Evolutionary conservation across 2,113 vertebrate genomes (phyloP).

Genomic region (Oxyruncus cristatus): DNA sequence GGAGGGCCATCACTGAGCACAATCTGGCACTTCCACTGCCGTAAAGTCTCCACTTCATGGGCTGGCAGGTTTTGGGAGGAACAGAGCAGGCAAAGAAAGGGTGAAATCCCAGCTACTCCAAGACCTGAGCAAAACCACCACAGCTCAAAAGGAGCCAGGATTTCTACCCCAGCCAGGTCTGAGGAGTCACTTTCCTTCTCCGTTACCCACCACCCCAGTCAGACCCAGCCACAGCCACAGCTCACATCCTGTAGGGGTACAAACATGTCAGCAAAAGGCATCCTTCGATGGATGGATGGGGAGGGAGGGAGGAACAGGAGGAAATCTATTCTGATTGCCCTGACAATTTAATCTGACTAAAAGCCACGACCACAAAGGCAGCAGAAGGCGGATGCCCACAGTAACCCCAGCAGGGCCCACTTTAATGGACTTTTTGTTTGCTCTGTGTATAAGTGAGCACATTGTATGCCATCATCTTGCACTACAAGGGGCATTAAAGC

Average conservation of each 20-base stretch:
- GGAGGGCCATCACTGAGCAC: neutral
- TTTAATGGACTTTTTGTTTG: neutral
- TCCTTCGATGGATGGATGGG: neutral
- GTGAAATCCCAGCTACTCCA: neutral
- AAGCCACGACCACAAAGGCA: neutral
- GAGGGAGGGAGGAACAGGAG: neutral
- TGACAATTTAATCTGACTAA: slow-evolving; percentile 24
- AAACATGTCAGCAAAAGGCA: neutral
- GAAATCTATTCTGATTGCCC: neutral
- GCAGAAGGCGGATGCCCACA: neutral
- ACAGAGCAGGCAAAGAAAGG: rapidly evolving
- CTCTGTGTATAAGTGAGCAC: neutral
- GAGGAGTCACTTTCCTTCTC: neutral
- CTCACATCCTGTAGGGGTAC: neutral
- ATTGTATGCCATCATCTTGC: neutral
- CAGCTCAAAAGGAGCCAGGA: neutral
- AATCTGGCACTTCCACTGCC: neutral
- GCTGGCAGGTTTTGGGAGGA: neutral
- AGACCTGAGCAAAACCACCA: neutral
- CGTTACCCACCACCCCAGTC: rapidly evolving
- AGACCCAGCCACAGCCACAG: neutral
- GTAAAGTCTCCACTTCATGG: neutral
- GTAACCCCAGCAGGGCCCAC: neutral
- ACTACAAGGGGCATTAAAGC: neutral
- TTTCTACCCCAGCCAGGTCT: neutral